Evolutionary conservation across 1,140 invertebrate genomes (phyloP).

Genomic region (Oreohelix idahoensis): DNA sequence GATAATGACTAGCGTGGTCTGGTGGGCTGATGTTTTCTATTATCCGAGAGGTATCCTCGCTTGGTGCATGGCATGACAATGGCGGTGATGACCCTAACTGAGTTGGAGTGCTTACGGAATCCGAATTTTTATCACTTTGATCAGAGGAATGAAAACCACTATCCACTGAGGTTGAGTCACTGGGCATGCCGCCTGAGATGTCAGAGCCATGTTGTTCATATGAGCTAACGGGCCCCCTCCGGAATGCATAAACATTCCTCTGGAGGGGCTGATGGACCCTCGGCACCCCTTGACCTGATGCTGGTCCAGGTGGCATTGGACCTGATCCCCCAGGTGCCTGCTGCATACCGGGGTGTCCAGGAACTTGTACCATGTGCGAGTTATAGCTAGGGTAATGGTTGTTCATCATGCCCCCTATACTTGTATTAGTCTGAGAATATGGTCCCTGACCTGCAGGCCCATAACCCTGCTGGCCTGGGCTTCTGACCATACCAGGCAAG

Average conservation of each 20-base stretch:
- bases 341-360: conserved; percentile 42
- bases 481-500: conserved; percentile 58
- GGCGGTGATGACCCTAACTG: conserved; percentile 31
- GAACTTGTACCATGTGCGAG: conserved; percentile 52
- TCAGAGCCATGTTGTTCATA: conserved; percentile 56
- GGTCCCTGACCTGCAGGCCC: conserved; percentile 36
- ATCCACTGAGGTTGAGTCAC: conserved; percentile 47
- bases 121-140: conserved; percentile 44
- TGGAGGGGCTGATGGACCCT: conserved; percentile 35
- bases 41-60: conserved; percentile 27
- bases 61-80: background rate
- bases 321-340: background rate
- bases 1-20: conserved; percentile 6
- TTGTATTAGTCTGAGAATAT: conserved; percentile 13
- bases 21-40: conserved; percentile 37
- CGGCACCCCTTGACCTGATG: conserved; percentile 16
- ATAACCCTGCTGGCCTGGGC: conserved; percentile 54
- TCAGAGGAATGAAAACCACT: conserved; percentile 48
- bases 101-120: conserved; percentile 38
- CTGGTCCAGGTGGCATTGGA: conserved; percentile 36
- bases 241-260: conserved; percentile 33
- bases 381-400: conserved; percentile 68
- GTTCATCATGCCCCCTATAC: conserved; percentile 54
- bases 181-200: conserved; percentile 43
- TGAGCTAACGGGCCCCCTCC: conserved; percentile 43